Evolutionary conservation across 2,888 invertebrate species (phyloP).

Genomic region (Stenotaenia linearis): DNA sequence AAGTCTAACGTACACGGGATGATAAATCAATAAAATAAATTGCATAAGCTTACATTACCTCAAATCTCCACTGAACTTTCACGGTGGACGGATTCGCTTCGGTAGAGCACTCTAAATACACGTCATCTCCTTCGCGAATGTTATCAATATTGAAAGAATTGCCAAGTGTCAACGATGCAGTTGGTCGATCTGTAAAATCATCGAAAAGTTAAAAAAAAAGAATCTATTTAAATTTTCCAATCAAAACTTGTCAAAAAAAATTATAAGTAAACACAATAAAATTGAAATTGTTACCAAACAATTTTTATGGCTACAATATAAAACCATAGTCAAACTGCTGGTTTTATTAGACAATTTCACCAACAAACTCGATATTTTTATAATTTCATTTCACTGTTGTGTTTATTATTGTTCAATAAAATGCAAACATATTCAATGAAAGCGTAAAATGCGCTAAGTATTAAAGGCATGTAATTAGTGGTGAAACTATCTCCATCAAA

Average conservation of each 20-base stretch:
- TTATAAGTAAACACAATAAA: not conserved
- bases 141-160: slow-evolving; percentile 32
- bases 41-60: slow-evolving; percentile 30
- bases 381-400: not conserved
- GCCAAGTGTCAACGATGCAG: not conserved
- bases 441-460: not conserved
- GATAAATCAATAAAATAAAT: not conserved
- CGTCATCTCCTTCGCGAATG: slow-evolving; percentile 62
- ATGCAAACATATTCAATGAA: slow-evolving; percentile 22
- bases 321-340: not conserved
- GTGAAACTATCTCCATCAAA: slow-evolving; percentile 21
- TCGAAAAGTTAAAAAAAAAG: not conserved
- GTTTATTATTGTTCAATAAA: slow-evolving; percentile 13
- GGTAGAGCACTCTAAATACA: slow-evolving; percentile 53
- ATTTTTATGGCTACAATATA: not conserved
- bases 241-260: no score
- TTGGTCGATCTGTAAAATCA: not conserved
- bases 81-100: slow-evolving; percentile 33
- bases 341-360: not conserved
- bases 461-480: slow-evolving; percentile 11
- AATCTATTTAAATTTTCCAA: not conserved
- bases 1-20: not conserved
- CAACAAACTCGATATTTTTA: not conserved
- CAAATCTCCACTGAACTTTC: slow-evolving; percentile 35
- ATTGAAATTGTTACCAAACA: not conserved